Conservation (phyloP, 2,888 invertebrate species). For the Aethes cnicana region DNA sequence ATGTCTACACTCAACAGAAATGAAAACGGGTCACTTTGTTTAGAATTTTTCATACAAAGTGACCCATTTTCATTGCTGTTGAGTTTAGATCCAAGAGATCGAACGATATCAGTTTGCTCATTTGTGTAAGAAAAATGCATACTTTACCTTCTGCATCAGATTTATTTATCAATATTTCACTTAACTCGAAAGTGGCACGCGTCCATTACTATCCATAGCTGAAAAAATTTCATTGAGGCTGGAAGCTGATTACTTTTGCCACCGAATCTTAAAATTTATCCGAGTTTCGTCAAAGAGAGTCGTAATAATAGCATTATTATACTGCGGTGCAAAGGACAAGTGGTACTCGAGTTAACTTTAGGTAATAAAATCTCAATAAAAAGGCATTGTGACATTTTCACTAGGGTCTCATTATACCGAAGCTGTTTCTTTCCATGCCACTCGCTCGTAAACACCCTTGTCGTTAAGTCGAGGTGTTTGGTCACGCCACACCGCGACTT, state of each 20-base stretch:
- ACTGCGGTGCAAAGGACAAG: conserved; percentile 7
- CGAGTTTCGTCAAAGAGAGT: conserved; percentile 6
- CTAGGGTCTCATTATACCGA: not conserved
- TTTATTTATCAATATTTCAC: too few relatives aligned
- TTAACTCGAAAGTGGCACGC: too few relatives aligned
- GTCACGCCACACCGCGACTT: too few relatives aligned
- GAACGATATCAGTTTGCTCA: too few relatives aligned
- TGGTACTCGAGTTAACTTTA: conserved; percentile 7
- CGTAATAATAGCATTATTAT: conserved; percentile 12
- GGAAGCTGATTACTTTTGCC: conserved; percentile 11
- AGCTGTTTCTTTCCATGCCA: not conserved
- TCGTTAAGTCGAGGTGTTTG: not conserved
- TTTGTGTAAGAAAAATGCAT: too few relatives aligned
- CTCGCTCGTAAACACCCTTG: not conserved
- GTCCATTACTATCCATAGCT: not conserved
- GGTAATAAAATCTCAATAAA: conserved; percentile 8
- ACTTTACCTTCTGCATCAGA: too few relatives aligned
- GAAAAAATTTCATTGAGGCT: conserved; percentile 4
- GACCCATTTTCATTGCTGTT: too few relatives aligned
- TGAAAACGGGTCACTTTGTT: too few relatives aligned
- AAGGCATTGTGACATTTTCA: conserved; percentile 8
- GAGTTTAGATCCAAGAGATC: too few relatives aligned
- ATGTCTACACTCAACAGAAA: too few relatives aligned
- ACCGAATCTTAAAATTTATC: conserved; percentile 6
- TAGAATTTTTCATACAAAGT: too few relatives aligned